Percentiles rank a stretch among this genome's conserved stretches.
These are phyloP conservation scores for Sorex fumeus DNA, from an alignment of 2,113 vertebrate species.

Conservation along the genomic window DNA sequence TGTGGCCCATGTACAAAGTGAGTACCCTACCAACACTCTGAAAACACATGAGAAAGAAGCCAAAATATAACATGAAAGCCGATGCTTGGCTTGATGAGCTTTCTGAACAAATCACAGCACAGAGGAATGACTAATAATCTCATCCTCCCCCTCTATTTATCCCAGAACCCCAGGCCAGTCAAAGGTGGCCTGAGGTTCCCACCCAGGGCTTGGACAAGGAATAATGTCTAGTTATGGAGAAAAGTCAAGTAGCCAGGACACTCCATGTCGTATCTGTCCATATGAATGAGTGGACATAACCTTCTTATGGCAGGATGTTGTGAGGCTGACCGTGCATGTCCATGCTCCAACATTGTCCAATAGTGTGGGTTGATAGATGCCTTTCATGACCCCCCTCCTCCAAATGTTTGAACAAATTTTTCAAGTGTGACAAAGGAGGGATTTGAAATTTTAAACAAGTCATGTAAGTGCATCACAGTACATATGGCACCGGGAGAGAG, in stretches of 20 bases:
- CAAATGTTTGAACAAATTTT: slow-evolving; percentile 62
- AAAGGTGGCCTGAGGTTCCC: not conserved
- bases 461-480: not conserved
- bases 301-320: not conserved
- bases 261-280: not conserved
- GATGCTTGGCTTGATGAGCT: not conserved
- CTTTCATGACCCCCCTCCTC: slow-evolving; percentile 41
- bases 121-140: too few species aligned
- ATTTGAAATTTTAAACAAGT: slow-evolving; percentile 48
- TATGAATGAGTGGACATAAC: not conserved
- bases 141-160: not conserved
- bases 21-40: too few species aligned
- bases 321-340: not conserved
- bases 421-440: not conserved
- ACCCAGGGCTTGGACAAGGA: not conserved
- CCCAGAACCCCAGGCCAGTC: not conserved
- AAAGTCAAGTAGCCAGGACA: not conserved
- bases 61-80: slow-evolving; percentile 25
- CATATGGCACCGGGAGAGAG: not conserved
- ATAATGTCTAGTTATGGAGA: not conserved
- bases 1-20: too few species aligned
- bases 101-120: not conserved
- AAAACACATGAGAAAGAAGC: slow-evolving; percentile 15
- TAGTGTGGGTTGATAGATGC: slow-evolving; percentile 39
- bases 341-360: not conserved